These are phyloP conservation scores for Pelobates fuscus DNA, from an alignment of 2,113 vertebrate species.

Conservation along the genomic window DNA sequence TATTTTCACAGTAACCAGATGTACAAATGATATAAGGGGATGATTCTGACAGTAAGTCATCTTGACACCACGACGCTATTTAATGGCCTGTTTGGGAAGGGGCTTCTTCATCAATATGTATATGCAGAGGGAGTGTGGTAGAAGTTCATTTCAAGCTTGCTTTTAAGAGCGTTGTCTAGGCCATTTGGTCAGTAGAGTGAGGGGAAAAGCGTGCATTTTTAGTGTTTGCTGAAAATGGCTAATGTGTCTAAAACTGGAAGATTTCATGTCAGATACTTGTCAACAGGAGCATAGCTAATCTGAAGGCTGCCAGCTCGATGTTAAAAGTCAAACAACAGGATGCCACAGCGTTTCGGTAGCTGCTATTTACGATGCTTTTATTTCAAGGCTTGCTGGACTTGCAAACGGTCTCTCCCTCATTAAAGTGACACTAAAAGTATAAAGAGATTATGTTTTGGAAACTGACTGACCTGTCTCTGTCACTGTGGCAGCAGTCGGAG, in stretches of 20 bases:
- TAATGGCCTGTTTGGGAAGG: not conserved
- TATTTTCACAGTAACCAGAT: not conserved
- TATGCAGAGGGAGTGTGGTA: not conserved
- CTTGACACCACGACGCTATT: not conserved
- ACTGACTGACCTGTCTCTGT: constrained; percentile 56
- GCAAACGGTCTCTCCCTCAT: constrained; percentile 56
- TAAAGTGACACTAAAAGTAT: constrained; percentile 66
- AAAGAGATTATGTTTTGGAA: constrained; percentile 53
- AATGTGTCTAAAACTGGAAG: constrained; percentile 59
- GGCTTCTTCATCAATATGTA: constrained; percentile 8
- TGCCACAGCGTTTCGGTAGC: constrained; percentile 71
- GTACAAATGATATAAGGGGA: not conserved
- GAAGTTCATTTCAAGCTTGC: not conserved
- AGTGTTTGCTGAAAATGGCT: constrained; percentile 40
- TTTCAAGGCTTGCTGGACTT: not conserved
- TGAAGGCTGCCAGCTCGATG: constrained; percentile 56
- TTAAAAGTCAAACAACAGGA: constrained; percentile 59
- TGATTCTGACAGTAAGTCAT: not conserved
- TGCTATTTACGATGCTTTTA: constrained; percentile 64
- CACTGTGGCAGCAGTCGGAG: constrained; percentile 31
- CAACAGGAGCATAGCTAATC: constrained; percentile 53
- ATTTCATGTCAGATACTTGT: constrained; percentile 61
- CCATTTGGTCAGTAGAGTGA: not conserved
- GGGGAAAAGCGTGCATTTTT: rapidly evolving
- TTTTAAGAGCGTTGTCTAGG: not conserved